Conservation (phyloP, 2,797 vertebrate species). For the Syngnathus rostellatus region DNA sequence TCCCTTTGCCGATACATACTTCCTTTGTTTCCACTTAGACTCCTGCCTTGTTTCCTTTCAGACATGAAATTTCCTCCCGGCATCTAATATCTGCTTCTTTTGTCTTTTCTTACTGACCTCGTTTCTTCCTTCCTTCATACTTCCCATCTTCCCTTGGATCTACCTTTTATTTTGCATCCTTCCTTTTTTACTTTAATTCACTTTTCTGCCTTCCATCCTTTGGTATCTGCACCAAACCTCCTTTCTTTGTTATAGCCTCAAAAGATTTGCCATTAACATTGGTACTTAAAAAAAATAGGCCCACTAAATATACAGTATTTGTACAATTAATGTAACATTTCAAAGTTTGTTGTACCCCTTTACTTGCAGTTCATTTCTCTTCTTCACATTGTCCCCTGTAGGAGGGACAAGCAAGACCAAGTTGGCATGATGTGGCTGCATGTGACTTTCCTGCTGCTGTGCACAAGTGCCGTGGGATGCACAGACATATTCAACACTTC, state of each 20-base stretch:
- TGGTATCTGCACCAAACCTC: background rate
- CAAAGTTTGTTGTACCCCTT: background rate
- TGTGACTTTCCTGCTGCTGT: constrained; percentile 40
- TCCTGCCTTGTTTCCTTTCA: too few relatives aligned
- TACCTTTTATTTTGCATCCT: background rate
- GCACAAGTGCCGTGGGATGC: constrained; percentile 30
- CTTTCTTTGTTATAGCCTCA: background rate
- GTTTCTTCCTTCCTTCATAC: background rate
- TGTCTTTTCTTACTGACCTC: too few relatives aligned
- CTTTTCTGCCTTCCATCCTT: background rate
- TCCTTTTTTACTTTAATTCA: background rate
- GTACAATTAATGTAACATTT: background rate
- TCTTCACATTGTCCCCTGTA: background rate
- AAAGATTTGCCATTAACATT: background rate
- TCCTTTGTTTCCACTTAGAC: too few relatives aligned
- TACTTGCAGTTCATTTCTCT: background rate
- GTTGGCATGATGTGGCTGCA: constrained; percentile 36
- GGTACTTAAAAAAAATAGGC: background rate
- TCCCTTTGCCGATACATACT: too few relatives aligned
- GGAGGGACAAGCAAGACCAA: background rate
- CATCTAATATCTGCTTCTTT: too few relatives aligned
- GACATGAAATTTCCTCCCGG: too few relatives aligned
- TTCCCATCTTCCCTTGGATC: background rate
- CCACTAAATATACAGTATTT: background rate
- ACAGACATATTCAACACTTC: constrained; percentile 37